A percentile compares a stretch with the other conserved stretches of the same genome.
These are phyloP conservation scores for Furcula furcula DNA, from an alignment of 2,888 invertebrate genomes.

Conservation along the genomic window DNA sequence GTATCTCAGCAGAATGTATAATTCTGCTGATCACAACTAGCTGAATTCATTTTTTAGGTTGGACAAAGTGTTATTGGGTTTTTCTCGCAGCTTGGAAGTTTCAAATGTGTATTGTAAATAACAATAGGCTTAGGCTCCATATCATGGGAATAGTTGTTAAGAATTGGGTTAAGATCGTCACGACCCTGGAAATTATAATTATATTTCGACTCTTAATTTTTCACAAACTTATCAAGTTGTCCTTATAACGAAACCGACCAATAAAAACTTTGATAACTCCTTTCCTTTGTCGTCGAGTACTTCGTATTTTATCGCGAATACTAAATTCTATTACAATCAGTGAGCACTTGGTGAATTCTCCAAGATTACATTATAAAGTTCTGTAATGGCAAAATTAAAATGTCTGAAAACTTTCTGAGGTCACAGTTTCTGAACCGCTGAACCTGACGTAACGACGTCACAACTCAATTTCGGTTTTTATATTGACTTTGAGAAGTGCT, in stretches of 20 bases:
- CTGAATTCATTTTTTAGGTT: too few relatives aligned
- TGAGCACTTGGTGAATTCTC: conserved; percentile 22
- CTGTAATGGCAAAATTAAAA: conserved; percentile 29
- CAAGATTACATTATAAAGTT: conserved; percentile 27
- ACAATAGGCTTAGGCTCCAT: too few relatives aligned
- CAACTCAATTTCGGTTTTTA: conserved; percentile 16
- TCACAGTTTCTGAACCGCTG: conserved; percentile 8
- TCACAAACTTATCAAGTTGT: too few relatives aligned
- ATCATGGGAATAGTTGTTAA: too few relatives aligned
- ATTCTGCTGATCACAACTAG: too few relatives aligned
- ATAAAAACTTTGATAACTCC: conserved; percentile 25
- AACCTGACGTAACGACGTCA: conserved; percentile 15
- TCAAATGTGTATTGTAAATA: too few relatives aligned
- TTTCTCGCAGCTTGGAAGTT: too few relatives aligned
- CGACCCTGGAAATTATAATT: too few relatives aligned
- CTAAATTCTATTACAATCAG: conserved; percentile 35
- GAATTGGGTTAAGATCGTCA: too few relatives aligned
- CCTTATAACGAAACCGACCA: conserved; percentile 13
- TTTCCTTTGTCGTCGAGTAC: conserved; percentile 29
- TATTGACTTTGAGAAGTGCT: conserved; percentile 8
- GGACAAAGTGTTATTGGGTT: too few relatives aligned
- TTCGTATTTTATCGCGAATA: conserved; percentile 29
- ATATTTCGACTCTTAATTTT: too few relatives aligned
- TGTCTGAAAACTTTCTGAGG: conserved; percentile 27
- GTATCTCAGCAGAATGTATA: too few relatives aligned